Base-by-base conservation (phyloP, 2,888 invertebrate genomes). In the Zelleria hepariella region DNA sequence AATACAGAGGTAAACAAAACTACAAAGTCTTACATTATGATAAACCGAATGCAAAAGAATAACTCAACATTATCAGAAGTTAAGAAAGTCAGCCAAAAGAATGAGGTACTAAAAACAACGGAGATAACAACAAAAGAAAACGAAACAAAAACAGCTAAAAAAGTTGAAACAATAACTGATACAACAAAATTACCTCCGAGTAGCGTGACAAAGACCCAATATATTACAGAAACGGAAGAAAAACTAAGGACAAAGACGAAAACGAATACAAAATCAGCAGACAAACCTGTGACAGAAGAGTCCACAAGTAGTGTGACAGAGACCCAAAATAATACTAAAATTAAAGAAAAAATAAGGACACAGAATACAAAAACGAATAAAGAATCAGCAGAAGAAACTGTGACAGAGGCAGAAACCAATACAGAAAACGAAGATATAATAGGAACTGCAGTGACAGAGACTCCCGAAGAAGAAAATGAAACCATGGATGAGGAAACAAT, bases 291-390 rank as follows among this genome's bases (percentile, higher is more conserved):
- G 10, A 47, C 18, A 42, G 8, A 57, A 58, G n/a, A n/a, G n/a
- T n/a, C n/a, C n/a, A n/a, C n/a, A n/a, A n/a, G n/a, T n/a, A 62
- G 58, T 60, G 26, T 25, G 27, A 48, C 52, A 58, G 42, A 48
- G n/a, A 51, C 4, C 58, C 21, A 8, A 58, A 52, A 7, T 56
- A 18, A 25, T n/a, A 18, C n/a, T 4, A 23, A 57, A 54, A 55
- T 54, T 67, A 68, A 27, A 15, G 48, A 53, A 58, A 52, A 26
- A 57, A 42, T 23, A 53, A 60, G 27, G 59, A 18, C 51, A 25
- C 10, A 59, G 52, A 25, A 10, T 7, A 24, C 53, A 53, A 21
- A 51, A n/a, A 20, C 1, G 18, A 21, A 4, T 49, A 49, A 4
- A 15, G n/a, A 53, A 53, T 1, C 27, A 26, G 32, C 27, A 18